Percentiles rank a stretch among this genome's conserved stretches.
These are phyloP conservation scores for Lithobates sylvaticus DNA, from an alignment of 2,797 vertebrate species.

Conservation along the genomic window DNA sequence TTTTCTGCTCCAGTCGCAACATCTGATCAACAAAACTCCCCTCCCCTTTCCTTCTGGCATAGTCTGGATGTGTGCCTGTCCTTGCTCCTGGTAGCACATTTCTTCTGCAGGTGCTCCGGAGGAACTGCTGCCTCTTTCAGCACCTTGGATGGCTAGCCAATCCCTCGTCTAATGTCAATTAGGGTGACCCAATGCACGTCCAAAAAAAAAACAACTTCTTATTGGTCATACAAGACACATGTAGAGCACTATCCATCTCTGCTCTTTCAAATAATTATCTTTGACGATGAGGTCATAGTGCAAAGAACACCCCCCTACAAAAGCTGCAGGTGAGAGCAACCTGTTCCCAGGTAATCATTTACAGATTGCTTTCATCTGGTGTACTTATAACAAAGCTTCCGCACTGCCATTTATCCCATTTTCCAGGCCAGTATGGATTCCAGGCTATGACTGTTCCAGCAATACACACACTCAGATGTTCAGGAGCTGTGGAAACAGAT, in stretches of 20 bases:
- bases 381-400: conserved; percentile 17
- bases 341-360: conserved; percentile 12
- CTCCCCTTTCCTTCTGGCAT: neutral
- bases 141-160: neutral
- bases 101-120: conserved; percentile 7
- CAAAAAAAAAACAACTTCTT: conserved; percentile 14
- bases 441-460: conserved; percentile 26
- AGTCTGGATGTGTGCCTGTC: conserved; percentile 28
- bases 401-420: neutral
- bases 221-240: conserved; percentile 2
- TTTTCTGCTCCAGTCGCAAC: conserved; percentile 27
- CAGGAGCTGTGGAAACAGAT: conserved; percentile 8
- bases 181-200: neutral
- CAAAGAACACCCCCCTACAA: conserved; percentile 29
- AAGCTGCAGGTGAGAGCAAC: neutral
- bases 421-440: conserved; percentile 31
- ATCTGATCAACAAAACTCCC: conserved; percentile 42
- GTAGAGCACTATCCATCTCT: neutral
- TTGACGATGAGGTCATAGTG: conserved; percentile 1
- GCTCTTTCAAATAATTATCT: neutral
- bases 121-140: neutral
- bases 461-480: neutral
- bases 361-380: conserved; percentile 9
- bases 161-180: neutral
- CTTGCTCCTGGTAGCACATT: conserved; percentile 20